Evolutionary conservation across 2,113 vertebrate species (phyloP), one percentile per base, ranked within the genome.

Genomic region (Marcusenius ussheri): DNA sequence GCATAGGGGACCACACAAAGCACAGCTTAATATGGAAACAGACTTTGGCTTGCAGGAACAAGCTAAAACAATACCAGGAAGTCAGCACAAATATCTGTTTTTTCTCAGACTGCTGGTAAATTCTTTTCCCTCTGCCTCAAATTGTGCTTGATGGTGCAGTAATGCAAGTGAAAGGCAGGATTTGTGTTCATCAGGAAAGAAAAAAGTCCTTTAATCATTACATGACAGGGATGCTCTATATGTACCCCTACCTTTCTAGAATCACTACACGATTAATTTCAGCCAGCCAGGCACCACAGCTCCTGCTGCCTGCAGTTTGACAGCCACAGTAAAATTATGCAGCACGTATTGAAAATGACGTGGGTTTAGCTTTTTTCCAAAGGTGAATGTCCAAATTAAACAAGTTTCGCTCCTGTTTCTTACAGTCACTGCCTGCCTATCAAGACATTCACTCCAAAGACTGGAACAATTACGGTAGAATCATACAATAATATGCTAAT

Each of bases 11-110:
- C 27, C 27, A 13, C 49, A 87, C 24, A 31, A 51, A 87, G 24
- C 46, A 86, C 27, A 53, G 49, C 85, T 24, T 49, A 86, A 86
- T 49, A 50, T 50, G 47, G 24, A 47, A 27, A 35, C 49, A 56
- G 49, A 53, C 47, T 56, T 53, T n/a, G 46, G 77, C 50, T 53
- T n/a, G 15, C 50, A 53, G 10, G 17, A 53, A 51, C 3, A 21
- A 87, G 1, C 85, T 87, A 31, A 87, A 53, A 56, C 85, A 87
- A 87, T 87, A 87, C 45, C 85, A 87, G 85, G 85, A 87, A 53
- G 50, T 27, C 24, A 49, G 50, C 85, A 51, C 46, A 53, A 53
- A 47, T 11, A 31, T 21, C 10, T 35, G 15, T 47, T 19, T 50
- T 27, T 47, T 35, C 27, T 39, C 50, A 50, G 31, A 51, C 50